These are phyloP conservation scores for Nemoura dubitans DNA, from an alignment of 2,888 invertebrate genomes.

Conservation along the genomic window DNA sequence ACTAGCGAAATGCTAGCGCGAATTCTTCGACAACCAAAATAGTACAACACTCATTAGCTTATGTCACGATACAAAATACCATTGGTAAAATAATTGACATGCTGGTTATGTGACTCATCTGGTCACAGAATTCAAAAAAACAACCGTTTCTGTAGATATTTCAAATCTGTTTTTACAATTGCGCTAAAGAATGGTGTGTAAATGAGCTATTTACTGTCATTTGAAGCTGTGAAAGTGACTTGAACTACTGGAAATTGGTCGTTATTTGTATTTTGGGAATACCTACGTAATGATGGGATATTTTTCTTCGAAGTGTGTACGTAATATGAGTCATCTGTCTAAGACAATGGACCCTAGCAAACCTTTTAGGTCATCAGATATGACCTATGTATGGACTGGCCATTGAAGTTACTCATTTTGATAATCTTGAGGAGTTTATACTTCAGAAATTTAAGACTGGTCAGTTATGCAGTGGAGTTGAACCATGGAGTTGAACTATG, in stretches of 20 bases:
- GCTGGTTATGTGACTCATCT: not conserved
- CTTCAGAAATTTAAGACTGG: no score
- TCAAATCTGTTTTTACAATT: not conserved
- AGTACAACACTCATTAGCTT: not conserved
- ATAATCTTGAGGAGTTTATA: no score
- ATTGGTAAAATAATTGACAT: not conserved
- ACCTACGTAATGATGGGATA: not conserved
- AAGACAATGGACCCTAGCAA: not conserved
- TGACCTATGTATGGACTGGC: not conserved
- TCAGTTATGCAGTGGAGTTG: no score
- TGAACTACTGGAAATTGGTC: not conserved
- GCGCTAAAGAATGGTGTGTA: not conserved
- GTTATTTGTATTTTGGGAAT: not conserved
- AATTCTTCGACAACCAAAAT: not conserved
- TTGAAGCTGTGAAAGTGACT: not conserved
- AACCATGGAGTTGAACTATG: no score
- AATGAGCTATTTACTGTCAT: not conserved
- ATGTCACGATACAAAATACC: not conserved
- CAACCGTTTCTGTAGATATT: not conserved
- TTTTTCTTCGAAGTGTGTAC: not conserved
- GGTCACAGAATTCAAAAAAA: not conserved
- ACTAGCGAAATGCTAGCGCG: no score
- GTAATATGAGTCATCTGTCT: not conserved
- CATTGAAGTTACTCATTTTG: not conserved
- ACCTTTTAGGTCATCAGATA: not conserved